Evolutionary conservation across 2,113 vertebrate species (phyloP), one percentile per base, ranked within the genome.

Genomic region (Plectropomus leopardus): DNA sequence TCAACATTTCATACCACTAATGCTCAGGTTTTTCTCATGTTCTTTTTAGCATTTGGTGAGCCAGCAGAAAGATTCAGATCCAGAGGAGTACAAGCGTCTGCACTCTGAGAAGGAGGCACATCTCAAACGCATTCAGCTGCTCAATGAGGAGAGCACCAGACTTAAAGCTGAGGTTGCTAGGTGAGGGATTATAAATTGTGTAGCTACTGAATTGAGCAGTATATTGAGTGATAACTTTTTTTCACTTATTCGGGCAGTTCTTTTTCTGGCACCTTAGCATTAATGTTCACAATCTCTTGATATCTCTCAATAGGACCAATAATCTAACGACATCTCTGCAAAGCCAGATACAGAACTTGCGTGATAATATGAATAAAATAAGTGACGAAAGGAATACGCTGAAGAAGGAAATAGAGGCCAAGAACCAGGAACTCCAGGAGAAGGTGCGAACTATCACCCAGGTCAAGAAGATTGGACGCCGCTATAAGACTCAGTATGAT

Each of bases 401-500:
- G n/a, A 96, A 96, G 86, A 97, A 94, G 67, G 96, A 98, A 0
- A 9, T 97, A 17, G 96, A 97, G 24, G 83, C 87, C 40, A 99
- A 96, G 93, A 94, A 91, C 59, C 86, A 95, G 45, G 98, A 99
- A 42, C 95, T 98, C 70, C 96, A 95, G 86, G 97, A 98, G 67
- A 99, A 98, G 90, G 50, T 92, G 7, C 97, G 95, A 94, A 99
- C 97, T 11, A 98, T 99, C 89, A 97, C 94, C 15, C 98, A 99
- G 88, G 98, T 99, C 73, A 99, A 98, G 94, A 99, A 98, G 93
- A 98, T 99, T 3, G 98, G 97, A 5, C 96, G 98, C 1, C 94
- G 97, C 36, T 99, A 99, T 84, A 99, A 99, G 90, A 97, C 96
- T 36, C 98, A 99, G 0, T 99, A 98, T 71, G 98, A 99, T 86